Evolutionary conservation across 1,140 invertebrate species (phyloP).

Genomic region (Brachionus paranguensis): DNA sequence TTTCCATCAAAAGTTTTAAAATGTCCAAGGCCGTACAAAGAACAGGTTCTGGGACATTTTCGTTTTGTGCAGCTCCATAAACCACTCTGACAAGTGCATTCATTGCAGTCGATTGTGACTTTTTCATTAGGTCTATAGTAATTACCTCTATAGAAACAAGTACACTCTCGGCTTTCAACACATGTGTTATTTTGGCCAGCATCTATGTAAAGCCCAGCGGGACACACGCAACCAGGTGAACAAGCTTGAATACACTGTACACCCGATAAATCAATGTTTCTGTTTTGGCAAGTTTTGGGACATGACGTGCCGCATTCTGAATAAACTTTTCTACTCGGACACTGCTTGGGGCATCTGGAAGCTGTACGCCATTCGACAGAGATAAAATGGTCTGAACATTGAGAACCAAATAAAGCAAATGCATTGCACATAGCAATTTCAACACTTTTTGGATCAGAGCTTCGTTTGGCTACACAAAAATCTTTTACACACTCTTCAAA

Average conservation of each 20-base stretch:
- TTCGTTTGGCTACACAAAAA: constrained; percentile 65
- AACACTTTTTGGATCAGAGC: not conserved
- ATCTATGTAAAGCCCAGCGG: constrained; percentile 27
- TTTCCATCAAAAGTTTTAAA: constrained; percentile 43
- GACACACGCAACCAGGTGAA: constrained; percentile 43
- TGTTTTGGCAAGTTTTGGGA: constrained; percentile 65
- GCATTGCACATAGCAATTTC: constrained; percentile 66
- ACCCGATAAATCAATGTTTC: not conserved
- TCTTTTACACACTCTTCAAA: constrained; percentile 68
- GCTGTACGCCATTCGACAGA: constrained; percentile 66
- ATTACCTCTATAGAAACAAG: constrained; percentile 42
- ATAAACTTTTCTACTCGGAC: constrained; percentile 63
- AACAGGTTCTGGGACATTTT: constrained; percentile 56
- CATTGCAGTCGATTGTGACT: constrained; percentile 43
- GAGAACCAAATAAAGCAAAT: constrained; percentile 68
- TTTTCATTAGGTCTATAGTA: constrained; percentile 30
- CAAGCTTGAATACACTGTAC: constrained; percentile 42
- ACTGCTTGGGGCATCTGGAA: constrained; percentile 69
- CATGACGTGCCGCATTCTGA: constrained; percentile 67
- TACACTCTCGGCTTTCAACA: constrained; percentile 42
- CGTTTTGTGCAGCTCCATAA: constrained; percentile 52
- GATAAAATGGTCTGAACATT: constrained; percentile 65
- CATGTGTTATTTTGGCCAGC: constrained; percentile 41
- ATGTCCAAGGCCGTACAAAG: constrained; percentile 60
- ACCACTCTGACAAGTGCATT: constrained; percentile 46